phyloP scores from a whole-genome alignment of 2,888 invertebrate genomes.

The Anarsia innoxiella region DNA sequence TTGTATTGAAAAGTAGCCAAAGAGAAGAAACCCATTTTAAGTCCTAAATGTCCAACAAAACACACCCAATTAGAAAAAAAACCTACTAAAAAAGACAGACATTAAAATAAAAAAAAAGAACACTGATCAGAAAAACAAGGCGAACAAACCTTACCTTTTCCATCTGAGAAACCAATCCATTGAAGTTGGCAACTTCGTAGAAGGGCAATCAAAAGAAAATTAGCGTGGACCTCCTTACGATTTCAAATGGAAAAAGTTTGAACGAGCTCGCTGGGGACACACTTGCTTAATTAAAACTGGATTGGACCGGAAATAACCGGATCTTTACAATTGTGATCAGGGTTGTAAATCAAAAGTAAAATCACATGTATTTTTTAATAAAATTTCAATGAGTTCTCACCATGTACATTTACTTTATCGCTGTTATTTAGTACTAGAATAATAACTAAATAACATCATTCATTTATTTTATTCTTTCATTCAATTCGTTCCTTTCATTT shows the following conservation, averaged over 20 bases:
- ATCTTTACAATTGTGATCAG: background rate
- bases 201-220: slow-evolving; percentile 55
- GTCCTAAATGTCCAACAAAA: no score
- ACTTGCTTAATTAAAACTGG: slow-evolving; percentile 50
- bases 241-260: slow-evolving; percentile 55
- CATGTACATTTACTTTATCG: no score
- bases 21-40: no score
- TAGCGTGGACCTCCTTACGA: slow-evolving; percentile 41
- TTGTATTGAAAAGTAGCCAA: no score
- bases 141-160: background rate
- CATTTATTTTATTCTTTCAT: no score
- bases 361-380: no score
- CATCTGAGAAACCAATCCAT: background rate
- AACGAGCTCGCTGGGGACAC: slow-evolving; percentile 35
- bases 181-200: slow-evolving; percentile 17
- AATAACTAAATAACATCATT: no score
- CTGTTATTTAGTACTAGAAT: no score
- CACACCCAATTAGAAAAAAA: no score
- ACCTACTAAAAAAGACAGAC: background rate
- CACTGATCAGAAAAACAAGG: background rate
- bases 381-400: no score
- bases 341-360: no score
- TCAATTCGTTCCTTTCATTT: no score
- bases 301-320: slow-evolving; percentile 2
- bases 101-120: background rate